Conservation (phyloP, 1,140 invertebrate species). For the Drosophila persimilis region DNA sequence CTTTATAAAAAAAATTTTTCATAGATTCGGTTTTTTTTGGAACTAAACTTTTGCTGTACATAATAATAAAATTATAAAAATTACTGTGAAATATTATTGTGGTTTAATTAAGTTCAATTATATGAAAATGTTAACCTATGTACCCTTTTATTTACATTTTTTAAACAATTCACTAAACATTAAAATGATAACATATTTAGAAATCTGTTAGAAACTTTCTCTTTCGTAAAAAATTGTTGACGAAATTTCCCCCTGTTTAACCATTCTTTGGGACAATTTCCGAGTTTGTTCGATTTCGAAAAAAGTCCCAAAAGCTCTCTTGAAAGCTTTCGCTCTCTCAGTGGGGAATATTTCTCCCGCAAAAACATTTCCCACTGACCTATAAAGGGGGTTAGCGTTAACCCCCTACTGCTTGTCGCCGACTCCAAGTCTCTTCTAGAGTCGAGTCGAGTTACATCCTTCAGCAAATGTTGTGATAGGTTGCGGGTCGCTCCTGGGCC, state of each 20-base stretch:
- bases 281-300: slow-evolving; percentile 50
- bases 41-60: too few species aligned
- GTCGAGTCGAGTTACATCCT: slow-evolving; percentile 53
- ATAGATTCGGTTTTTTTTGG: too few species aligned
- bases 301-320: slow-evolving; percentile 29
- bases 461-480: slow-evolving; percentile 76
- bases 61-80: too few species aligned
- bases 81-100: too few species aligned
- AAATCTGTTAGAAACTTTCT: too few species aligned
- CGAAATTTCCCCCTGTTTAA: slow-evolving; percentile 37
- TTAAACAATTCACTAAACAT: too few species aligned
- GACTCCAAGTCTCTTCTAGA: slow-evolving; percentile 1
- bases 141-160: too few species aligned
- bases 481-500: slow-evolving; percentile 45
- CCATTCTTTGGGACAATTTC: slow-evolving; percentile 50
- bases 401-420: background rate
- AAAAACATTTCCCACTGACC: slow-evolving; percentile 63
- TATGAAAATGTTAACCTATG: too few species aligned
- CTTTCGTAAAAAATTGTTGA: too few species aligned
- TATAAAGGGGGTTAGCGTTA: slow-evolving; percentile 43
- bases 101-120: too few species aligned
- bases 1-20: too few species aligned
- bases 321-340: background rate
- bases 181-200: too few species aligned
- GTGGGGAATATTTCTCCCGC: slow-evolving; percentile 1